These are phyloP conservation scores for Sminthurinus aureus DNA, from an alignment of 2,888 invertebrate species.

Conservation along the genomic window DNA sequence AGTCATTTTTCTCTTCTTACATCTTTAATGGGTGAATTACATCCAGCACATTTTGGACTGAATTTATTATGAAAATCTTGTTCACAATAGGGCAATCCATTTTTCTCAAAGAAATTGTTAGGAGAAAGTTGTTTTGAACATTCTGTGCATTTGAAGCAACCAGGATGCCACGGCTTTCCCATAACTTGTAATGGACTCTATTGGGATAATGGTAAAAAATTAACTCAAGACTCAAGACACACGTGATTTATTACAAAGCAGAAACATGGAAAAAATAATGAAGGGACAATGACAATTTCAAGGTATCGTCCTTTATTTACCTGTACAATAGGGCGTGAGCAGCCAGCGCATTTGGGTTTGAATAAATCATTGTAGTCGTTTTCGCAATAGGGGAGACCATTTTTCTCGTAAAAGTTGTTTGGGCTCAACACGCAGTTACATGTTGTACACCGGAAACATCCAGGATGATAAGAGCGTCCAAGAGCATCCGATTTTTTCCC, in stretches of 20 bases:
- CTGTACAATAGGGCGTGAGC: conserved; percentile 48
- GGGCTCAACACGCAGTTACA: conserved; percentile 47
- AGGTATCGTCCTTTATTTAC: neutral
- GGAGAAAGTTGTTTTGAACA: conserved; percentile 54
- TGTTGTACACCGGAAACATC: conserved; percentile 44
- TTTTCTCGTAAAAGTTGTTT: conserved; percentile 47
- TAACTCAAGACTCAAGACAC: too few relatives aligned
- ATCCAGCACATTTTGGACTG: conserved; percentile 54
- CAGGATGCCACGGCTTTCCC: conserved; percentile 47
- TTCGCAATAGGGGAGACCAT: conserved; percentile 54
- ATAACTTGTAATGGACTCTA: conserved; percentile 34
- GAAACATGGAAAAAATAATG: neutral
- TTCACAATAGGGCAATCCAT: conserved; percentile 56
- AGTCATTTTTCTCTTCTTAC: neutral
- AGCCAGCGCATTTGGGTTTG: conserved; percentile 56
- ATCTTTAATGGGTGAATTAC: conserved; percentile 26
- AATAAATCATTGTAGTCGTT: conserved; percentile 56
- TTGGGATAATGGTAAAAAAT: too few relatives aligned
- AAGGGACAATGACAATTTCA: neutral
- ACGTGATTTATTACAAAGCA: too few relatives aligned
- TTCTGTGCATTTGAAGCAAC: conserved; percentile 57
- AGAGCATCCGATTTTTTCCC: too few relatives aligned
- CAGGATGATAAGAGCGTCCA: too few relatives aligned
- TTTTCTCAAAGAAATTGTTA: conserved; percentile 54
- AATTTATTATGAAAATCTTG: conserved; percentile 56